phyloP scores from a whole-genome alignment of 2,797 vertebrate species.

The Urocyon cinereoargenteus region DNA sequence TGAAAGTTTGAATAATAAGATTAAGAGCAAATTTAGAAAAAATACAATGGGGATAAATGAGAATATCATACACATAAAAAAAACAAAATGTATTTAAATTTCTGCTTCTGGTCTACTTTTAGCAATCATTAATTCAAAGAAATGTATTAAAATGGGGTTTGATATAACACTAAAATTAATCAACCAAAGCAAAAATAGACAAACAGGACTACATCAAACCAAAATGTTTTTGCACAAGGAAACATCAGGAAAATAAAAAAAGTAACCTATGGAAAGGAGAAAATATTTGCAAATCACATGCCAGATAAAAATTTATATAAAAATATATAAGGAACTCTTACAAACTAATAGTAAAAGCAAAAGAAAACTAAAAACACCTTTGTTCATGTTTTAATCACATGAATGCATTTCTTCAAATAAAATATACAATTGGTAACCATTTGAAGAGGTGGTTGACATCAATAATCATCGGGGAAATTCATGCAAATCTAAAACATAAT shows the following conservation, averaged over 20 bases:
- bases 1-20: not conserved
- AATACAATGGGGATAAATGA: not conserved
- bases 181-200: not conserved
- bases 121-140: not conserved
- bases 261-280: not conserved
- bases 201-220: not conserved
- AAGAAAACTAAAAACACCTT: not conserved
- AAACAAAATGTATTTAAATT: not conserved
- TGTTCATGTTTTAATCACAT: not conserved
- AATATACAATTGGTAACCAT: not conserved
- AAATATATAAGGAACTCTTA: not conserved
- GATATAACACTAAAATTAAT: not conserved
- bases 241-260: not conserved
- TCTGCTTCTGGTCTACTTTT: not conserved
- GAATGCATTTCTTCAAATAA: not conserved
- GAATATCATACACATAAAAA: not conserved
- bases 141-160: not conserved
- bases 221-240: not conserved
- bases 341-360: not conserved
- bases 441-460: not conserved
- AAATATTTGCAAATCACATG: not conserved
- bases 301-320: not conserved
- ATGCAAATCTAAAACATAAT: not conserved
- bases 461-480: not conserved
- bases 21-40: not conserved